Base-by-base conservation (phyloP, 2,888 invertebrate genomes). In the Toxonevra muliebris region DNA sequence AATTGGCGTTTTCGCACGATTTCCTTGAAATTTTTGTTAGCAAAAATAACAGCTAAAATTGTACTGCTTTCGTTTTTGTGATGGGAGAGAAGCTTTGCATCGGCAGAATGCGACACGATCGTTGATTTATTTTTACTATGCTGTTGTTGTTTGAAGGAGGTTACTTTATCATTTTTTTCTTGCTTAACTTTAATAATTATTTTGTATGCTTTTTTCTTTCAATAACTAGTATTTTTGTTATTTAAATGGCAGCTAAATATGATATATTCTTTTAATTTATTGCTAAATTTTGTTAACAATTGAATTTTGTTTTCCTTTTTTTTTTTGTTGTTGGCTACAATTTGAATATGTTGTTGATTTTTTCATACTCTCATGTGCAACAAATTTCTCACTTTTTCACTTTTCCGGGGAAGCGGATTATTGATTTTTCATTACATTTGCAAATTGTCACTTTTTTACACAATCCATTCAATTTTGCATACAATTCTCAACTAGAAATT, bases 211-310 rank as follows among this genome's bases (percentile, higher is more conserved):
- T 48, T 4, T 48, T 10, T n/a, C 13, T 48, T 48, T 48, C 10
- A 15, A n/a, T 48, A 10, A 15, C 48, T 10, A 7, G 15, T 48
- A 48, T n/a, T 92, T 95, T 96, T 88, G 95, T 95, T 95, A 95
- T 96, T 50, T 66, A 76, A 71, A 65, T 69, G 69, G 69, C 69
- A 69, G 69, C 69, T 61, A 69, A n/a, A 15, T 48, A 54, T 40
- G 15, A 43, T 62, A 61, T 30, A 30, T 30, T 30, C 30, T 30
- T 30, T 30, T 30, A 30, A 30, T 30, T 30, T 30, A 30, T 30
- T 30, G 30, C 30, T 30, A 30, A 30, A n/a, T 40, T 58, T 50
- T 15, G 15, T n/a, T n/a, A n/a, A 48, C 48, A 15, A 48, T 48
- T 5, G n/a, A 5, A n/a, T 48, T 48, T 57, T 45, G 11, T 54